phyloP scores from a whole-genome alignment of 2,888 invertebrate genomes.

The Boloria euphrosyne region DNA sequence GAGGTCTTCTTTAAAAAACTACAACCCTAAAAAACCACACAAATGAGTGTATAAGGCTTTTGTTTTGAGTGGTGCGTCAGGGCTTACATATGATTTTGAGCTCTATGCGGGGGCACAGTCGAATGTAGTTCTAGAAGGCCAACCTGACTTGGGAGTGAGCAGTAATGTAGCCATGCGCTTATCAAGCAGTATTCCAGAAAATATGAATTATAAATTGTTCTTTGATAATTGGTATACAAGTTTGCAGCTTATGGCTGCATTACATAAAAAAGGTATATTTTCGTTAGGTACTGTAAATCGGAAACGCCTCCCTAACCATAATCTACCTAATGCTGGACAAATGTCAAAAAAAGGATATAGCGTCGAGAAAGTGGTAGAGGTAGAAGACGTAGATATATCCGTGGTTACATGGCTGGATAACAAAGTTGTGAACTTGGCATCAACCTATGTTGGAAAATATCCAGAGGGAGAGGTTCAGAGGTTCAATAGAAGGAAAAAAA shows the following conservation, averaged over 20 bases:
- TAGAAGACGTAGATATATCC: conserved; percentile 31
- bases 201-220: conserved; percentile 48
- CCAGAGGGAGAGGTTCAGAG: conserved; percentile 25
- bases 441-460: conserved; percentile 44
- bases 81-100: conserved; percentile 51
- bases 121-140: conserved; percentile 38
- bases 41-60: conserved; percentile 41
- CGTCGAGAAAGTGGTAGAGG: conserved; percentile 30
- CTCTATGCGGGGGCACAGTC: conserved; percentile 48
- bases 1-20: conserved; percentile 34
- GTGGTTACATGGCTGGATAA: conserved; percentile 43
- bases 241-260: conserved; percentile 35
- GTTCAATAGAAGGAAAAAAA: conserved; percentile 37
- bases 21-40: conserved; percentile 41
- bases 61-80: conserved; percentile 37
- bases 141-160: conserved; percentile 1
- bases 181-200: conserved; percentile 42
- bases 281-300: conserved; percentile 38
- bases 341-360: neutral
- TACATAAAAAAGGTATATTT: conserved; percentile 36
- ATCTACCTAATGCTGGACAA: neutral
- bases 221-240: conserved; percentile 53
- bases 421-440: conserved; percentile 42
- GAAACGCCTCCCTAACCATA: conserved; percentile 13
- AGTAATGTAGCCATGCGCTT: conserved; percentile 33